These are phyloP conservation scores for Lophochroa leadbeateri DNA, from an alignment of 2,113 vertebrate genomes.

Conservation along the genomic window DNA sequence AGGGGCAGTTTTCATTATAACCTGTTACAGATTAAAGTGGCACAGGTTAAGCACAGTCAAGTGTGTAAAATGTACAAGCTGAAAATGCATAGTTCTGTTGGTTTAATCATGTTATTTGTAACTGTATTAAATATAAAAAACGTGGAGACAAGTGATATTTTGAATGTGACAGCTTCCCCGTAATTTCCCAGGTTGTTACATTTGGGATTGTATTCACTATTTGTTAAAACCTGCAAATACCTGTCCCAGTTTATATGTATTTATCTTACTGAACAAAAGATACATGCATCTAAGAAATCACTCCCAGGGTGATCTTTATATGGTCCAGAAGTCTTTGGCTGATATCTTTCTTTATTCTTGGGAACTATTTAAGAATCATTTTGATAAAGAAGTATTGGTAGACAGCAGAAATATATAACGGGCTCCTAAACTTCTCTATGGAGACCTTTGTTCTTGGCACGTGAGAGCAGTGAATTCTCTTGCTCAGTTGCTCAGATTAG, in stretches of 20 bases:
- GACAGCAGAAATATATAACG: background rate
- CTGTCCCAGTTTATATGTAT: background rate
- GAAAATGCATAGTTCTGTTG: background rate
- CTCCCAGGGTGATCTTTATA: background rate
- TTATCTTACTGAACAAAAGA: background rate
- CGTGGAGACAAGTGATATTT: background rate
- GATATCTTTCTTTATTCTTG: background rate
- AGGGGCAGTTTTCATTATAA: background rate
- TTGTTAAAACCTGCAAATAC: background rate
- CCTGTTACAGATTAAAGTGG: background rate
- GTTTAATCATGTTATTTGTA: background rate
- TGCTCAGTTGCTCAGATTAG: background rate
- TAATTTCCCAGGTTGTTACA: background rate
- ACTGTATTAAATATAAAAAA: background rate
- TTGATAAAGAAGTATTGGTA: conserved; percentile 6
- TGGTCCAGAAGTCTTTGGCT: background rate
- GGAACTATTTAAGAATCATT: background rate
- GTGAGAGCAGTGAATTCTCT: background rate
- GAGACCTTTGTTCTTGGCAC: background rate
- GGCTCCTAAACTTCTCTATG: background rate
- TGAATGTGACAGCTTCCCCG: background rate
- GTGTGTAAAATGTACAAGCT: background rate
- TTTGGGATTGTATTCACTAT: background rate
- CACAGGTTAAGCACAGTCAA: background rate
- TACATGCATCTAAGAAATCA: background rate